These are phyloP conservation scores for Littorina saxatilis DNA, from an alignment of 1,140 invertebrate genomes.

Conservation along the genomic window DNA sequence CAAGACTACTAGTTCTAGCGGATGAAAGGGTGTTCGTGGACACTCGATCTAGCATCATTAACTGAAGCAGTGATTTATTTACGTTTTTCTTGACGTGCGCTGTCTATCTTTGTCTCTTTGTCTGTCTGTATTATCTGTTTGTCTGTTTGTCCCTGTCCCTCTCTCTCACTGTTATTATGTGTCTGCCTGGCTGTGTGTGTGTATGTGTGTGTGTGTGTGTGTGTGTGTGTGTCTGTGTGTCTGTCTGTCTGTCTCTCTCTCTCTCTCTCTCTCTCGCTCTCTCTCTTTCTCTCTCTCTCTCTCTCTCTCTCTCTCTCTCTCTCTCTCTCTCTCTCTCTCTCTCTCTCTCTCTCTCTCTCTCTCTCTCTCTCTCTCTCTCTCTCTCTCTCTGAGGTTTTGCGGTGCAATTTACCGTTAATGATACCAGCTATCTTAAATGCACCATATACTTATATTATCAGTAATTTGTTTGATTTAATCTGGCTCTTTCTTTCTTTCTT, in stretches of 20 bases:
- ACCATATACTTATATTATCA: too few relatives aligned
- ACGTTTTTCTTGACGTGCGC: too few relatives aligned
- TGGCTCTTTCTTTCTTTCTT: not conserved
- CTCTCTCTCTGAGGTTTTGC: too few relatives aligned
- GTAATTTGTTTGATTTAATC: too few relatives aligned
- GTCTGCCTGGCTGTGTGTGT: not conserved
- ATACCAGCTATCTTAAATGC: too few relatives aligned
- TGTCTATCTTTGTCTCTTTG: not conserved
- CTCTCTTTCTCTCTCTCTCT: conserved; percentile 24
- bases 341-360: conserved; percentile 7
- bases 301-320: conserved; percentile 32
- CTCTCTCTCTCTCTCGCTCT: not conserved
- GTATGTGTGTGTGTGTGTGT: not conserved
- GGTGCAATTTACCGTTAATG: too few relatives aligned
- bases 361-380: conserved; percentile 11
- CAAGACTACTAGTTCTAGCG: too few relatives aligned
- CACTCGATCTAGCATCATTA: too few relatives aligned
- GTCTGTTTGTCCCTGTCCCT: not conserved
- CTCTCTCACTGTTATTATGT: not conserved
- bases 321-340: conserved; percentile 21
- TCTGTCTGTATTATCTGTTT: not conserved
- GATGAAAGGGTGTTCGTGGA: too few relatives aligned
- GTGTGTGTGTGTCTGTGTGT: not conserved
- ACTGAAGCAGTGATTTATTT: too few relatives aligned
- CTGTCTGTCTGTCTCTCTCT: not conserved